These are phyloP conservation scores for Callopanchax toddi DNA, from an alignment of 2,113 vertebrate species.

Conservation along the genomic window DNA sequence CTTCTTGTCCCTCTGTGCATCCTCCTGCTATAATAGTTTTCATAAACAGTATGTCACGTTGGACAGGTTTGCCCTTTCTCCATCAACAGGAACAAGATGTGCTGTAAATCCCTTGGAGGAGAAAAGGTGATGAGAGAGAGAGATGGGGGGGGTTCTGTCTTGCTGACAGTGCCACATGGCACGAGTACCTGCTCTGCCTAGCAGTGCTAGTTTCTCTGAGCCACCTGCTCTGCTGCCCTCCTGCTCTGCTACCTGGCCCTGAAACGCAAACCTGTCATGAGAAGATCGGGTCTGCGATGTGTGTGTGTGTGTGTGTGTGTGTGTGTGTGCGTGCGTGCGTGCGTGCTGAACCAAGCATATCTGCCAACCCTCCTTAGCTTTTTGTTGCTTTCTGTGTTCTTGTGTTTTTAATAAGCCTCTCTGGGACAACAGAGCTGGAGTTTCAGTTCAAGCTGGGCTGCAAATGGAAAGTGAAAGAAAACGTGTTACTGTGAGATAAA, in stretches of 20 bases:
- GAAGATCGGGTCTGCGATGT: conserved; percentile 34
- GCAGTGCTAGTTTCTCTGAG: conserved; percentile 36
- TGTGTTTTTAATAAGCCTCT: conserved; percentile 41
- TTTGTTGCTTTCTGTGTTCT: conserved; percentile 27
- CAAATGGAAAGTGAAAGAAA: conserved; percentile 30
- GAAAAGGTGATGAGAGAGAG: conserved; percentile 14
- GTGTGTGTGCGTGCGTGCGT: too few relatives aligned
- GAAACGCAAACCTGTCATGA: conserved; percentile 47
- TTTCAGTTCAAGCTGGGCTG: conserved; percentile 5
- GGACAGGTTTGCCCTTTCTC: conserved; percentile 34
- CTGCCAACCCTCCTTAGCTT: conserved; percentile 22
- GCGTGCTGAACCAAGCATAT: conserved; percentile 29
- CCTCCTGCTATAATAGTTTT: conserved; percentile 22
- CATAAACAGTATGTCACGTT: conserved; percentile 22
- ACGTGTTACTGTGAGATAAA: conserved; percentile 27
- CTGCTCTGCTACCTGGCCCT: conserved; percentile 52
- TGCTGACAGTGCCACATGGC: conserved; percentile 58
- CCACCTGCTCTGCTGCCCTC: conserved; percentile 67
- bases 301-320: conserved; percentile 14
- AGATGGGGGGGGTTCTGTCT: conserved; percentile 11
- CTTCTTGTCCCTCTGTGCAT: background rate
- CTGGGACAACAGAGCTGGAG: conserved; percentile 14
- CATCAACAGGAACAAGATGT: conserved; percentile 49
- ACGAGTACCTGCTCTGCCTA: conserved; percentile 24
- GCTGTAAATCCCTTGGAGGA: conserved; percentile 29